Evolutionary conservation across 1,140 invertebrate species (phyloP).

Genomic region (Neodiprion virginianus): DNA sequence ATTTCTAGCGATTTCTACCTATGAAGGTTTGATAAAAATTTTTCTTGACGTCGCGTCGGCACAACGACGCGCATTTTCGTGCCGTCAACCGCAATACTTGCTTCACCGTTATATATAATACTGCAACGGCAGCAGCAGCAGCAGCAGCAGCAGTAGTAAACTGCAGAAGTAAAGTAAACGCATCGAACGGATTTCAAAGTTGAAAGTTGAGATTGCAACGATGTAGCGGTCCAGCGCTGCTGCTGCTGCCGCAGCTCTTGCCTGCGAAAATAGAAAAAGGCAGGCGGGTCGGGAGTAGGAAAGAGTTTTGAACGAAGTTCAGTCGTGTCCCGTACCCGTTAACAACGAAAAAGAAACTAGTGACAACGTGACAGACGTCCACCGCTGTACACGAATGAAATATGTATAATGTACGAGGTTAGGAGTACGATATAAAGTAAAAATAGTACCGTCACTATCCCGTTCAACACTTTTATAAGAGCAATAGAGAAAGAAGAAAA

Average conservation of each 20-base stretch:
- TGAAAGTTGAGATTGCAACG: background rate
- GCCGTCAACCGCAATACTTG: background rate
- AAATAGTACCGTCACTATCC: slow-evolving; percentile 37
- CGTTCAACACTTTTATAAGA: slow-evolving; percentile 14
- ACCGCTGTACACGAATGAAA: slow-evolving; percentile 44
- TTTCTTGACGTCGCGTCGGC: background rate
- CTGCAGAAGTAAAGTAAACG: background rate
- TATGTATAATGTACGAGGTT: slow-evolving; percentile 50
- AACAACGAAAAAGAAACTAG: slow-evolving; percentile 18
- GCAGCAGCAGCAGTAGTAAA: background rate
- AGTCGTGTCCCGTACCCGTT: slow-evolving; percentile 38
- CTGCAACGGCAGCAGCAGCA: background rate
- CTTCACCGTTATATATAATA: background rate
- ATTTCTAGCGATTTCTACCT: background rate
- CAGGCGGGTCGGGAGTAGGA: background rate
- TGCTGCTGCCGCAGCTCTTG: background rate
- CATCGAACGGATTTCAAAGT: background rate
- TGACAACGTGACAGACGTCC: slow-evolving; percentile 36
- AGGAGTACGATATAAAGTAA: slow-evolving; percentile 43
- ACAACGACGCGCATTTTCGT: background rate
- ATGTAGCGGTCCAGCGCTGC: background rate
- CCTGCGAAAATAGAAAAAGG: background rate
- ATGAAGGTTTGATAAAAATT: background rate
- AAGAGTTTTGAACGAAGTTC: slow-evolving; percentile 39
- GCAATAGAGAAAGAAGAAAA: slow-evolving; percentile 22